Evolutionary conservation across 2,113 vertebrate genomes (phyloP), one percentile per base, ranked within the genome.

Genomic region (Balaeniceps rex): DNA sequence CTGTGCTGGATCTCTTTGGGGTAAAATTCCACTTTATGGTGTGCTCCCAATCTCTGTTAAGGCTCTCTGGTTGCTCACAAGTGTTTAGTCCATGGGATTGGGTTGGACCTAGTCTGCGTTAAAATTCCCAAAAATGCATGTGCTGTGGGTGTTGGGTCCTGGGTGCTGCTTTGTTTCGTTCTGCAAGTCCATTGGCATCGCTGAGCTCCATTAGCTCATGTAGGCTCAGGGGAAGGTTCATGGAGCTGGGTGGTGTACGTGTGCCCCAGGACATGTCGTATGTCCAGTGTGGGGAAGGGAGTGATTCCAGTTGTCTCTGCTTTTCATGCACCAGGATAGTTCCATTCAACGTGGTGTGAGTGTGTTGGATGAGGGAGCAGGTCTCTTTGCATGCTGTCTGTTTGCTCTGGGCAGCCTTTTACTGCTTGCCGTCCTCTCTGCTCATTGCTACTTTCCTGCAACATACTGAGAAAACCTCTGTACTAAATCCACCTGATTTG

Each of bases 301-400:
- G 12, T 11, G 58, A 49, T 33, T 90, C 6, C 0, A 0, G 5
- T 23, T 81, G 28, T 54, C 29, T 51, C 42, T 90, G 47, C 25
- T 46, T n/a, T 88, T 33, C 24, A 28, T 65, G 44, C 5, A 3
- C n/a, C 49, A 47, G 46, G n/a, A 1, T 34, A 4, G 69, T 86
- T 80, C 54, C 34, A 6, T 52, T 33, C 31, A 6, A 0, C 2
- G 2, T 10, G 10, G 24, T 44, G 2, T 11, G 14, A 21, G 12
- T 34, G 34, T 36, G n/a, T 47, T 0, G 0, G 46, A 33, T 54
- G 25, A 54, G 26, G 44, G 19, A 76, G 49, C 36, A 60, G 4
- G 3, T 70, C 11, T 87, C 46, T 31, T 77, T 63, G 42, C 7
- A 7, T 52, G n/a, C 63, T 61, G 2, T n/a, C 36, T 55, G 38